Evolutionary conservation across 2,797 vertebrate species (phyloP).

Genomic region (Platalea minor): DNA sequence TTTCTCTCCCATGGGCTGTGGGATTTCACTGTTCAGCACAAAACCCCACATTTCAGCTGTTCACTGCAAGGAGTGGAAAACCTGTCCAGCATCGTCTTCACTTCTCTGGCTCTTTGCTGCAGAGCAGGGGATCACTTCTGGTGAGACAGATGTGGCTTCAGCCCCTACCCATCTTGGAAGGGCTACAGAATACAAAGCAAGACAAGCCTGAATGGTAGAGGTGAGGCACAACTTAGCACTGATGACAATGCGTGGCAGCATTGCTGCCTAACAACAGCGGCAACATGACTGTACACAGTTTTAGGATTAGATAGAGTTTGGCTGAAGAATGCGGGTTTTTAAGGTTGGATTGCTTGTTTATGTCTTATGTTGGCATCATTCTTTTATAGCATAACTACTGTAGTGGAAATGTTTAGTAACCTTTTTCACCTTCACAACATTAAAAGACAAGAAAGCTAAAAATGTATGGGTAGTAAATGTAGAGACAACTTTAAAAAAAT

Average conservation of each 20-base stretch:
- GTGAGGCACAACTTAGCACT: fast-evolving
- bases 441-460: neutral
- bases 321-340: neutral
- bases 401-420: neutral
- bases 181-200: neutral
- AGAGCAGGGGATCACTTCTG: neutral
- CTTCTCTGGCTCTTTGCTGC: neutral
- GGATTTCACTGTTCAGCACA: neutral
- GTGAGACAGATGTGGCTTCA: neutral
- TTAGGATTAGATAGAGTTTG: neutral
- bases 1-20: neutral
- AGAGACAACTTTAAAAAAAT: neutral
- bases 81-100: fast-evolving
- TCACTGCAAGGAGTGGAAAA: neutral
- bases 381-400: neutral
- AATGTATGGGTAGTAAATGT: neutral
- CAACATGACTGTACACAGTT: fast-evolving
- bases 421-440: neutral
- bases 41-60: neutral
- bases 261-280: fast-evolving
- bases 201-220: neutral
- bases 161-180: neutral
- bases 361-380: neutral
- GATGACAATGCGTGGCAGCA: fast-evolving
- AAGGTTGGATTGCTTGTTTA: neutral